These are phyloP conservation scores for Xerus rutilus DNA, from an alignment of 2,797 vertebrate species.

Conservation along the genomic window DNA sequence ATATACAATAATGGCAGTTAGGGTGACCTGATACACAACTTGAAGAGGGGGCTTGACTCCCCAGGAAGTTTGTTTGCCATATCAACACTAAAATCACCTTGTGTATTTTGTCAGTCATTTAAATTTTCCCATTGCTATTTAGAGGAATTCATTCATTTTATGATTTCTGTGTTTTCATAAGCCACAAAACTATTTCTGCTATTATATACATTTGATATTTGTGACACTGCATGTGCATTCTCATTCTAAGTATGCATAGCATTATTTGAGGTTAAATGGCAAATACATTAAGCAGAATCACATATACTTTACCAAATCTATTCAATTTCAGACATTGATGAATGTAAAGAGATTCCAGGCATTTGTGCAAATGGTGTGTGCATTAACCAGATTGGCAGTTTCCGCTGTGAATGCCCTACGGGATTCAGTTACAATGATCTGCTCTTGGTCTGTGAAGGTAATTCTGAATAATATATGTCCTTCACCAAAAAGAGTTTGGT, in stretches of 20 bases:
- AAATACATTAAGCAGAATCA: conserved; percentile 14
- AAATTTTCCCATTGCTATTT: background rate
- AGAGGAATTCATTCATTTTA: conserved; percentile 3
- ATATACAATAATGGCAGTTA: background rate
- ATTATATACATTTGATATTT: background rate
- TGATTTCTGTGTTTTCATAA: background rate
- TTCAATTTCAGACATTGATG: conserved; percentile 90
- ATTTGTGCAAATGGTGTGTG: conserved; percentile 92
- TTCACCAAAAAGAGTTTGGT: background rate
- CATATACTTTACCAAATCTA: conserved; percentile 53
- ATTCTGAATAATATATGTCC: background rate
- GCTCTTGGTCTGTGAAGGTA: conserved; percentile 92
- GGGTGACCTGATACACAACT: background rate
- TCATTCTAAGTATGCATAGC: background rate
- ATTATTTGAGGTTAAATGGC: background rate
- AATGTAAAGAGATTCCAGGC: conserved; percentile 91
- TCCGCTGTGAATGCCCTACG: conserved; percentile 91
- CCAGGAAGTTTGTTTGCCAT: background rate
- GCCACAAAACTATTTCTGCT: background rate
- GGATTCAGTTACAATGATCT: conserved; percentile 92
- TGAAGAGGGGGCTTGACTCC: background rate
- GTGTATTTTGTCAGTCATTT: background rate
- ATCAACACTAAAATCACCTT: background rate
- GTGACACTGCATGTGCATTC: background rate
- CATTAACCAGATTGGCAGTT: conserved; percentile 92